Evolutionary conservation across 2,113 vertebrate genomes (phyloP), one percentile per base, ranked within the genome.

Genomic region (Phylloscopus trochilus): DNA sequence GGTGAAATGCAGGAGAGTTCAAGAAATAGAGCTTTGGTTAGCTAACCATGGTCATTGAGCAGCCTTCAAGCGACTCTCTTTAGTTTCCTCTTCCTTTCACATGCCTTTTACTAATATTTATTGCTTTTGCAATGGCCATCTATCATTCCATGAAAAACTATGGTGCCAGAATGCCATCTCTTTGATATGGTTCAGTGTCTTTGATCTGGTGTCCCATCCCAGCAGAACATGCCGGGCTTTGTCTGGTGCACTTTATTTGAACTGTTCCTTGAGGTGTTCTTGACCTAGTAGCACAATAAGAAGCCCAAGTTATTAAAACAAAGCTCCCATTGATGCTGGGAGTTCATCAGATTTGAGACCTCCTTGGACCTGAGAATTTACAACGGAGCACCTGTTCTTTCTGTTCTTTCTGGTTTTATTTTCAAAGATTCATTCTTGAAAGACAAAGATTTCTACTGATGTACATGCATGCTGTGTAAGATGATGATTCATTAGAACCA

Each of bases 1-100:
- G 10, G 15, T 35, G 14, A 59, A 47, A 62, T 62, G 19, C 6
- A 16, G 2, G 1, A 1, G 1, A 15, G 7, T 37, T 88, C 11
- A 81, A 90, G 51, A 76, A 80, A n/a, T 4, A 69, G 21, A 76
- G 11, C 4, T 53, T 78, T 82, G 3, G 6, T 23, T 55, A 33
- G 22, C 13, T 85, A 80, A 60, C 10, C 19, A 30, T n/a, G 11
- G 31, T 66, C 24, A 30, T 0, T 66, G 47, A 59, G 7, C 17
- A 69, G 27, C 31, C 11, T 58, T 66, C 39, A 77, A 55, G n/a
- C 21, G 22, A 55, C 15, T 41, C 2, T 77, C 11, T 60, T 41
- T 11, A 41, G 6, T 74, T 93, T 55, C 9, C 17, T 30, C 9
- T 74, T 63, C n/a, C 22, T 81, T 62, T 62, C 46, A 46, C 13